Conservation (phyloP, 2,797 vertebrate species). For the Onychomys torridus region DNA sequence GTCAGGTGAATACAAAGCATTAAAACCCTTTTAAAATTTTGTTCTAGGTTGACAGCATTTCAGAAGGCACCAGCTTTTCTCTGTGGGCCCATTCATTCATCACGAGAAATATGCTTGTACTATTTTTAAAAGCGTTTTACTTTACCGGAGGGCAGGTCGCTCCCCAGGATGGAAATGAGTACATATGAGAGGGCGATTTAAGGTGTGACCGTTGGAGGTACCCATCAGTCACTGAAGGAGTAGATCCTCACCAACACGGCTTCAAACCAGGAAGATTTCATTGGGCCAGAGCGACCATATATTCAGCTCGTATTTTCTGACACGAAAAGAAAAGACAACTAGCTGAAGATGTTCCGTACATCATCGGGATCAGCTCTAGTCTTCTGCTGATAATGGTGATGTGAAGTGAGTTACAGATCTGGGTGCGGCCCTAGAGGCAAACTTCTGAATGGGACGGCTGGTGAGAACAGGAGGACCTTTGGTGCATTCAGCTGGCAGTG, state of each 20-base stretch:
- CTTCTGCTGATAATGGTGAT: constrained; percentile 76
- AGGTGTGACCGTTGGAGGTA: constrained; percentile 5
- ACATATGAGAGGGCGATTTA: constrained; percentile 71
- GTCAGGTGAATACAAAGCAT: constrained; percentile 71
- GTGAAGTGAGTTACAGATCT: constrained; percentile 78
- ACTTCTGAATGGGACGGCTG: constrained; percentile 80
- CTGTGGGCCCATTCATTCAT: constrained; percentile 77
- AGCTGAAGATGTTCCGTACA: constrained; percentile 75
- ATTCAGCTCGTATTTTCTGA: constrained; percentile 72
- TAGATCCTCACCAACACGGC: constrained; percentile 50
- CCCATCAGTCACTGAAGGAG: constrained; percentile 72
- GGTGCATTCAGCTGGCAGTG: constrained; percentile 78
- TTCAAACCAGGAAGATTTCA: constrained; percentile 55
- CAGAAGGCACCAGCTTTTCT: constrained; percentile 85
- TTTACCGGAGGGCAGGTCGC: constrained; percentile 79
- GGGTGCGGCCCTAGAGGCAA: constrained; percentile 83
- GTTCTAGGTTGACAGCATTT: constrained; percentile 82
- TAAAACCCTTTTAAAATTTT: constrained; percentile 71
- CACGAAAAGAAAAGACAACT: constrained; percentile 75
- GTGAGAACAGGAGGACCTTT: constrained; percentile 79
- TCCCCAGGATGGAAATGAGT: constrained; percentile 79
- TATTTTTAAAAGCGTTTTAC: constrained; percentile 79
- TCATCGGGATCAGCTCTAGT: constrained; percentile 63
- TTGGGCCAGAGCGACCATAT: constrained; percentile 30
- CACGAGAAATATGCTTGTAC: constrained; percentile 74